phyloP scores from a whole-genome alignment of 2,113 vertebrate genomes.

The Colossoma macropomum region DNA sequence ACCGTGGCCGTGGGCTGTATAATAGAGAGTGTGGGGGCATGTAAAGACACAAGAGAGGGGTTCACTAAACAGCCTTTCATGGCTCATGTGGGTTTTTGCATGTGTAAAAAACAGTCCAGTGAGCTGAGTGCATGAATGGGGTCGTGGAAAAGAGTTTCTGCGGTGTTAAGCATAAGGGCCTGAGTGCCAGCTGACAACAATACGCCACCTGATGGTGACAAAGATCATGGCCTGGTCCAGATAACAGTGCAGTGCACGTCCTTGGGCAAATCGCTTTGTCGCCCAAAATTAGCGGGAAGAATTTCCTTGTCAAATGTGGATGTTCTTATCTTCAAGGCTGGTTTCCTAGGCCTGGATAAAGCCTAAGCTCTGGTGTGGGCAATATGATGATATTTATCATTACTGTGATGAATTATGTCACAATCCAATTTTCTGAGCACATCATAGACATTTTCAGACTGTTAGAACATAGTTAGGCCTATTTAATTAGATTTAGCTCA shows the following conservation, averaged over 20 bases:
- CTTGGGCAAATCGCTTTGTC: constrained; percentile 37
- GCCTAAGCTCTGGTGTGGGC: too few relatives aligned
- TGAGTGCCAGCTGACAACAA: constrained; percentile 24
- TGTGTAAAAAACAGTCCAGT: constrained; percentile 53
- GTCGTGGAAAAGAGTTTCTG: constrained; percentile 28
- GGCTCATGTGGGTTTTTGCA: constrained; percentile 54
- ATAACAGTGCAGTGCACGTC: constrained; percentile 14
- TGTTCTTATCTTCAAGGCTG: neutral
- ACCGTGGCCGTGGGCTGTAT: constrained; percentile 56
- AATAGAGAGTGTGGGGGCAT: constrained; percentile 45
- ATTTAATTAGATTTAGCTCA: too few relatives aligned
- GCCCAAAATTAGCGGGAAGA: neutral
- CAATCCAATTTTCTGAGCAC: too few relatives aligned
- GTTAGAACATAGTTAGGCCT: too few relatives aligned
- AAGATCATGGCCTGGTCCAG: constrained; percentile 15
- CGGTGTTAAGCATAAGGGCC: constrained; percentile 16
- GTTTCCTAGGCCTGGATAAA: too few relatives aligned
- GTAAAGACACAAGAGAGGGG: constrained; percentile 50
- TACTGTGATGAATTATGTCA: too few relatives aligned
- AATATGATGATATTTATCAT: too few relatives aligned
- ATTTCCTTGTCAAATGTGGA: neutral
- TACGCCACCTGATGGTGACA: constrained; percentile 51
- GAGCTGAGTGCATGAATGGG: constrained; percentile 47
- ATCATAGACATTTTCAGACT: too few relatives aligned
- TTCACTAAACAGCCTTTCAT: constrained; percentile 59